Base-by-base conservation (phyloP, 2,113 vertebrate species). In the Antigone vipio region DNA sequence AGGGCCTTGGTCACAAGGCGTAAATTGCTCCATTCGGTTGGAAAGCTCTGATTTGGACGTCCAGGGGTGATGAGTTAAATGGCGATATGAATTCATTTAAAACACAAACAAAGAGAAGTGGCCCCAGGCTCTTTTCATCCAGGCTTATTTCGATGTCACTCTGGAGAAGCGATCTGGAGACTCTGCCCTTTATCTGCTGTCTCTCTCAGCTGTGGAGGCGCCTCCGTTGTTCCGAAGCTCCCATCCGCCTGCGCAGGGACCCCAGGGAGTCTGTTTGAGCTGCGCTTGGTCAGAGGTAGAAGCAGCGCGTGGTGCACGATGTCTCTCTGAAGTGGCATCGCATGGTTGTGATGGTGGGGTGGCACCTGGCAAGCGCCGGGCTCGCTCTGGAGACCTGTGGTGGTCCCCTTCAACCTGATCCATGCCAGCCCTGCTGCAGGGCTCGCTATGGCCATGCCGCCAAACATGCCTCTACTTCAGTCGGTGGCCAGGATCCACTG, bases 401-500 rank as follows among this genome's bases (percentile, higher is more conserved):
- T 81, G 35, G 11, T 68, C 53, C 24, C 52, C 17, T 38, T 74
- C 56, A 77, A 20, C 16, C n/a, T 38, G 16, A 18, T 55, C 9
- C 55, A 34, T 3, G 3, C 19, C 1, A 2, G 2, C 18, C 21
- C 14, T 35, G 6, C 58, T 68, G 12, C 35, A n/a, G 60, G 47
- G 8, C 56, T 62, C 77, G 29, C 40, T 58, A 1, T 53, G 82
- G 34, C 58, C 27, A 5, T 1, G 5, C 29, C 60, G 79, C 49
- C 66, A 64, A n/a, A 44, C 20, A 21, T 64, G 16, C 15, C 0
- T 2, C 34, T 75, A 34, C 42, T 92, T 90, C 32, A 15, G 26
- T n/a, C 1, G 2, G 47, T 56, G 45, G 32, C 50, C 0, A 1
- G 44, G 24, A 68, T 34, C 44, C 18, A 0, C 0, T 1, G 2